phyloP scores from a whole-genome alignment of 2,888 invertebrate genomes.

The Sabatieria punctata region DNA sequence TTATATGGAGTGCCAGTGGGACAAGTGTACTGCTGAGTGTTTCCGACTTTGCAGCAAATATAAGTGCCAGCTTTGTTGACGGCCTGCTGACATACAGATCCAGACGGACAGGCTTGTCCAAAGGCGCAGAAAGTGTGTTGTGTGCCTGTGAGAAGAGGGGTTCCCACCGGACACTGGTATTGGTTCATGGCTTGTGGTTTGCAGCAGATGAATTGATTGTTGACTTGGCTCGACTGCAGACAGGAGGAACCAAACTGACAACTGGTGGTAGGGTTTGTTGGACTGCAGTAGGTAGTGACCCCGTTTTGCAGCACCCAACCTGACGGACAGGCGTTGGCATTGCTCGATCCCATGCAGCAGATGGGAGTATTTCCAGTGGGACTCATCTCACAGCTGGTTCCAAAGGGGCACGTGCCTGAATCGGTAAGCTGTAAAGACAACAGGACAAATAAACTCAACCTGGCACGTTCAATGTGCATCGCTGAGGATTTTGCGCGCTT shows the following conservation, averaged over 20 bases:
- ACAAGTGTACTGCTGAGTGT: neutral
- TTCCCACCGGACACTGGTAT: neutral
- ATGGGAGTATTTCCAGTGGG: neutral
- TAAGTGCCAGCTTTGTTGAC: neutral
- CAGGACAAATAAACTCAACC: no score
- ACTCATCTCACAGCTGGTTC: neutral
- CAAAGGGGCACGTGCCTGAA: neutral
- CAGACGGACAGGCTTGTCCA: neutral
- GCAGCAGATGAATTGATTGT: conserved; percentile 5
- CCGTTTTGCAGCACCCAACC: conserved; percentile 3
- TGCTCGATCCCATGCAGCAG: neutral
- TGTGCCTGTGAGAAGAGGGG: neutral
- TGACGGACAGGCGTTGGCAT: neutral
- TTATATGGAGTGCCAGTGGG: neutral
- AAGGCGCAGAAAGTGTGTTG: neutral
- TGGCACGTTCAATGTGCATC: neutral
- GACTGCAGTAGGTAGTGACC: conserved; percentile 2
- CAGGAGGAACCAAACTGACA: conserved; percentile 2
- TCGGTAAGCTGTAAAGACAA: neutral
- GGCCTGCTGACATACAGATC: neutral
- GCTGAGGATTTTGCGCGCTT: neutral
- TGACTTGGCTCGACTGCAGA: neutral
- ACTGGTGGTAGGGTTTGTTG: neutral
- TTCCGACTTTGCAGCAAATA: neutral
- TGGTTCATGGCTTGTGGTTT: neutral